phyloP scores from a whole-genome alignment of 2,797 vertebrate species.

The Loriculus beryllinus region DNA sequence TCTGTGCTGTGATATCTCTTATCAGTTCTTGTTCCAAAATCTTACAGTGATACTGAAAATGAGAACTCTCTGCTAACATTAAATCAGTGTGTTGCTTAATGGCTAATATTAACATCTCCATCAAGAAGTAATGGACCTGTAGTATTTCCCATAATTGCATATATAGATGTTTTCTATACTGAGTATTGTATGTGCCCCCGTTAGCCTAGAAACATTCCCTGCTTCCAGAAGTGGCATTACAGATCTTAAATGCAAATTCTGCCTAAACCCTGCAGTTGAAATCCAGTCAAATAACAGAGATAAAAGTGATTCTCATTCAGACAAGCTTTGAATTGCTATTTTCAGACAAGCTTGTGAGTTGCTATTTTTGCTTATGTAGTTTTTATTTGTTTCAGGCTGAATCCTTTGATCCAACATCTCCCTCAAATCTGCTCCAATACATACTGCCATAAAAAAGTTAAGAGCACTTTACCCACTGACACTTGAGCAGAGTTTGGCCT shows the following conservation, averaged over 20 bases:
- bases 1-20: not conserved
- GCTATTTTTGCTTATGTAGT: not conserved
- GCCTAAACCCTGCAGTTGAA: not conserved
- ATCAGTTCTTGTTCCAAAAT: not conserved
- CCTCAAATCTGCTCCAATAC: not conserved
- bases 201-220: not conserved
- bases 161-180: not conserved
- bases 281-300: not conserved
- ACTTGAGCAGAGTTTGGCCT: not conserved
- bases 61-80: not conserved
- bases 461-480: not conserved
- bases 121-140: not conserved
- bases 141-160: not conserved
- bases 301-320: not conserved
- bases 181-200: not conserved
- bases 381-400: not conserved
- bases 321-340: not conserved
- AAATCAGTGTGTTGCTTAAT: not conserved
- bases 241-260: not conserved
- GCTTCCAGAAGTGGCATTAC: not conserved
- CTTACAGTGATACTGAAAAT: not conserved
- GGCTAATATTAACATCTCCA: not conserved
- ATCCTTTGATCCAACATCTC: not conserved
- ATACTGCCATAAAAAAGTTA: not conserved
- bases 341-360: not conserved